Base-by-base conservation (phyloP, 2,888 invertebrate genomes). In the Melanotus villosus region DNA sequence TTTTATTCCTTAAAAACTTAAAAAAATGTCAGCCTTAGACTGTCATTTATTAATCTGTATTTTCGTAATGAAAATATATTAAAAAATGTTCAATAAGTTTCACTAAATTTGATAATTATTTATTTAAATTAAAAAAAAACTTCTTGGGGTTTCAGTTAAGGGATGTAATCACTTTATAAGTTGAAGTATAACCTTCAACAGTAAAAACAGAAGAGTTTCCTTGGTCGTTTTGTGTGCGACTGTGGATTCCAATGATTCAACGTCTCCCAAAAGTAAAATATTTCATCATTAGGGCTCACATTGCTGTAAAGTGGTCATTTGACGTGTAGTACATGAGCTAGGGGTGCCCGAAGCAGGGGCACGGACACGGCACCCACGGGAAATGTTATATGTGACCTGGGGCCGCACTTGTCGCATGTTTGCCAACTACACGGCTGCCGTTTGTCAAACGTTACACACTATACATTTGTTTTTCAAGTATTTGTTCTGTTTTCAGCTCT, bases 251-350 rank as follows among this genome's bases (percentile, higher is more conserved):
- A 82, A 86, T 87, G 86, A 86, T 85, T 86, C 86, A 86, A 83
- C 78, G 75, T 72, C 76, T 85, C 86, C 86, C 86, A 77, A 75
- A 77, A 82, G 86, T 78, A 79, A 82, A 81, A 85, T 86, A 86
- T 86, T 85, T 87, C 85, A 86, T 86, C 86, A 86, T 86, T 87
- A 86, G 80, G 74, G 75, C 80, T 79, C 80, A 81, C 85, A 85
- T 85, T 75, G 83, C 83, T 84, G 84, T 85, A 86, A 85, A 86
- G 85, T 85, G 86, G 86, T 85, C 86, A 86, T 86, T 86, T 86
- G 85, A 85, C 82, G 83, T 84, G 83, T 84, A 82, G 79, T 82
- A 83, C 82, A 83, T 68, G 71, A 62, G 62, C 45, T 65, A 54
- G 66, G 70, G 70, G 66, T 58, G 70, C 59, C 65, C 60, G 71